phyloP scores from a whole-genome alignment of 2,797 vertebrate genomes.

The Diplodus puntazzo region DNA sequence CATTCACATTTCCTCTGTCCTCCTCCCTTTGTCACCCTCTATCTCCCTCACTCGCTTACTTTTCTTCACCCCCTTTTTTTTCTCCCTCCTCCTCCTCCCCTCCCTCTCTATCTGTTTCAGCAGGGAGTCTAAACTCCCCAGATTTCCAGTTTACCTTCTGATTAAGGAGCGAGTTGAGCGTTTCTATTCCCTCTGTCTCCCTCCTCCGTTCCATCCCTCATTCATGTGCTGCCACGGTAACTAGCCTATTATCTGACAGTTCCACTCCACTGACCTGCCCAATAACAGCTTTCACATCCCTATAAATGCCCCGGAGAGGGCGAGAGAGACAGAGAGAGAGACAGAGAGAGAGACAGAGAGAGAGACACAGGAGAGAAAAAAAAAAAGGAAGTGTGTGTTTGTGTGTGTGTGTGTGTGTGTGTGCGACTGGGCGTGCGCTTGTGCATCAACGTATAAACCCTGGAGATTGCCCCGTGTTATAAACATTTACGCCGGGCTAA shows the following conservation, averaged over 20 bases:
- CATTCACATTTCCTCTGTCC: constrained; percentile 70
- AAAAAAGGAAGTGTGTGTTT: constrained; percentile 19
- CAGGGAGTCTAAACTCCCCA: constrained; percentile 78
- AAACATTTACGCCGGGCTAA: constrained; percentile 99
- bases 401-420: constrained; percentile 55
- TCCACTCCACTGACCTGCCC: constrained; percentile 98
- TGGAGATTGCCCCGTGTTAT: constrained; percentile 94
- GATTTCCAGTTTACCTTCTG: constrained; percentile 94
- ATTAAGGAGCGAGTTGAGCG: constrained; percentile 94
- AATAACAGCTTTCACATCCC: constrained; percentile 99
- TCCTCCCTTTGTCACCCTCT: constrained; percentile 60
- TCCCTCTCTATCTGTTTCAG: constrained; percentile 62
- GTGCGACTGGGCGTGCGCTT: constrained; percentile 31
- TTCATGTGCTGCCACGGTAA: constrained; percentile 95
- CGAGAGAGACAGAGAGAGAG: constrained; percentile 25
- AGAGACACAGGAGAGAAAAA: constrained; percentile 19
- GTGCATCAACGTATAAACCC: constrained; percentile 73
- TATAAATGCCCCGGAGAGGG: constrained; percentile 92
- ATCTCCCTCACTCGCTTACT: constrained; percentile 54
- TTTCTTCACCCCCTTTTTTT: constrained; percentile 3
- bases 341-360: constrained; percentile 54
- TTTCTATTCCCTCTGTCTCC: constrained; percentile 92
- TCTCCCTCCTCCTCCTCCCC: background rate
- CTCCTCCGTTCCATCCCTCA: constrained; percentile 87
- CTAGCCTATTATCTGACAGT: constrained; percentile 97